Evolutionary conservation across 2,113 vertebrate species (phyloP), one percentile per base, ranked within the genome.

Genomic region (Origma solitaria): DNA sequence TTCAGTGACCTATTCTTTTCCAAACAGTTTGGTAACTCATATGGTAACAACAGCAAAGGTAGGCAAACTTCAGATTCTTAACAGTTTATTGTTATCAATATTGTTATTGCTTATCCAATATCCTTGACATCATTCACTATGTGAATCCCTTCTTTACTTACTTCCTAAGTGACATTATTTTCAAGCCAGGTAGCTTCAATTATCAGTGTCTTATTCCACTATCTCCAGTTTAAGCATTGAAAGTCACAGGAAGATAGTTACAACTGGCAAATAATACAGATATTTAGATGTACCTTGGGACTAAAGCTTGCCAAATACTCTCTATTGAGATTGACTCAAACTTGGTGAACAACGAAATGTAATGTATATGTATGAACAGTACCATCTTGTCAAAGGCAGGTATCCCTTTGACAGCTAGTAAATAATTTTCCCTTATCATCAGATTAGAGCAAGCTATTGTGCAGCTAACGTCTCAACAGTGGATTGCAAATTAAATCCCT

Each of bases 401-500:
- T 79, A 64, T 54, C 47, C 33, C 53, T 95, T 82, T 95, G 56
- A 56, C 86, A 96, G 71, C 79, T 90, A 68, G 61, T 60, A 92
- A 92, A 88, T 91, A 78, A 64, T 90, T 91, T 88, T 35, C 40
- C 37, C 19, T 70, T 86, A 35, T 87, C 75, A 80, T 35, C 58
- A 88, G 50, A 15, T 68, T 82, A 92, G 60, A 86, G 47, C 56
- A 77, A 90, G 62, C 37, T 81, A 25, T 80, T 93, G 77, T 92
- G 53, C 64, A 50, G 61, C 69, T 42, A 45, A 57, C 1, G 0
- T 72, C 44, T 95, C 68, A 87, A 28, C 24, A 24, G 61, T 50
- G 38, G 47, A 76, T 94, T 95, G 75, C 90, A 94, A 92, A 94
- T 96, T 82, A 94, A 96, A 90, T 76, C 78, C 94, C 75, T 87